phyloP scores from a whole-genome alignment of 2,797 vertebrate species.

The Sebastes iracundus region DNA sequence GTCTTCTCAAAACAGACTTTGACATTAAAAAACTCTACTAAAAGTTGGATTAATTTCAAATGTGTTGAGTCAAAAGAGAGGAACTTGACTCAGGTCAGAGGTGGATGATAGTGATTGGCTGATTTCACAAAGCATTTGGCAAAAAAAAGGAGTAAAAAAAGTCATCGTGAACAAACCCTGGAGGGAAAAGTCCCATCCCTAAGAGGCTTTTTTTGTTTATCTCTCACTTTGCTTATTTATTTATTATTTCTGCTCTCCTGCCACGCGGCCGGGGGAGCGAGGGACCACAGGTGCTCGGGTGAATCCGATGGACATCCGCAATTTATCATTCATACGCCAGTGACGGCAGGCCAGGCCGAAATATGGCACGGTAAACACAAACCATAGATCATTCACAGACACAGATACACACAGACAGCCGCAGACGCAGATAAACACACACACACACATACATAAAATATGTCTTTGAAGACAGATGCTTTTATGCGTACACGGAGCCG shows the following conservation, averaged over 20 bases:
- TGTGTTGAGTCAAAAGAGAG: background rate
- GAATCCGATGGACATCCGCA: conserved; percentile 84
- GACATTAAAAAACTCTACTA: background rate
- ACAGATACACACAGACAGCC: conserved; percentile 64
- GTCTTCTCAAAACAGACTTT: background rate
- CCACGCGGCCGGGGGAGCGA: conserved; percentile 56
- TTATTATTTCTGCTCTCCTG: conserved; percentile 52
- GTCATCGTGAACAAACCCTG: background rate
- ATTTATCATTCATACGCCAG: conserved; percentile 87
- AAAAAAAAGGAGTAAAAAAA: background rate
- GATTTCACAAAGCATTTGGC: background rate
- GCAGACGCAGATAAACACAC: conserved; percentile 47
- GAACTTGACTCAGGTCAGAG: background rate
- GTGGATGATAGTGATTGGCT: background rate
- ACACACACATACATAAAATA: conserved; percentile 55
- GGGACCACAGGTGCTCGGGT: conserved; percentile 80
- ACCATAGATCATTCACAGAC: conserved; percentile 85
- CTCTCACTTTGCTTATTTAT: conserved; percentile 50
- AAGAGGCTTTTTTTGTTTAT: conserved; percentile 39
- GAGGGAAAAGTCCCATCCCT: background rate
- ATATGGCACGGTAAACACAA: conserved; percentile 88
- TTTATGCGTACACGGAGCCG: conserved; percentile 58
- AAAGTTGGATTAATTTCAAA: background rate
- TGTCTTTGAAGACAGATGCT: conserved; percentile 73
- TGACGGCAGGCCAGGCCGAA: conserved; percentile 82